Evolutionary conservation across 1,140 invertebrate species (phyloP), one percentile per base, ranked within the genome.

Genomic region (Dufourea novaeangliae): DNA sequence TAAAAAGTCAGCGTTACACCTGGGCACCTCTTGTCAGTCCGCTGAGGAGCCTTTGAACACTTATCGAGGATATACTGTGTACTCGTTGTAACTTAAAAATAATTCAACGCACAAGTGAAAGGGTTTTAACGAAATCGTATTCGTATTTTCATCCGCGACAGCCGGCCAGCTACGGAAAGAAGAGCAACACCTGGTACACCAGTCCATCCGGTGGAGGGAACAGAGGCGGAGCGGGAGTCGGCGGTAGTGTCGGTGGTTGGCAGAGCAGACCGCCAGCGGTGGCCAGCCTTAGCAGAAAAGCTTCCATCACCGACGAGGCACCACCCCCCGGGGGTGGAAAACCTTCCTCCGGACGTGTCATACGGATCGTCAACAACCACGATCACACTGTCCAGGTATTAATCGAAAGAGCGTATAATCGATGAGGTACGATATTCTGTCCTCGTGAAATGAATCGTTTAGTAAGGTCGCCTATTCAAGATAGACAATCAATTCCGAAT

Each of bases 341-440:
- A 86, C 95, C 96, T 37, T 95, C 95, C 78, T 96, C 96, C 27
- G 96, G 97, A 52, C 94, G 97, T 75, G 96, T 98, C 73, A 97
- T 98, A 87, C 94, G 97, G 70, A 97, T 98, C 88, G 97, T 98
- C 88, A 98, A 98, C 92, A 97, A 97, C 89, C 95, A 96, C 93
- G 97, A 98, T 91, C 97, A 97, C 87, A 96, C 96, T 34, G 95
- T 98, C 83, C 97, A 98, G 95, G 97, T 97, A 79, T 71, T 84
- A 11, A 50, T 20, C 8, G 25, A 6, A 22, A 71, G 0, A 22
- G n/a, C 25, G 8, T 34, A 50, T n/a, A n/a, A n/a, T n/a, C n/a
- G n/a, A n/a, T n/a, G n/a, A n/a, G n/a, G n/a, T n/a, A n/a, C n/a
- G n/a, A n/a, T n/a, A n/a, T n/a, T n/a, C n/a, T n/a, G n/a, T n/a